Evolutionary conservation across 2,113 vertebrate species (phyloP), one percentile per base, ranked within the genome.

Genomic region (Cervus canadensis): DNA sequence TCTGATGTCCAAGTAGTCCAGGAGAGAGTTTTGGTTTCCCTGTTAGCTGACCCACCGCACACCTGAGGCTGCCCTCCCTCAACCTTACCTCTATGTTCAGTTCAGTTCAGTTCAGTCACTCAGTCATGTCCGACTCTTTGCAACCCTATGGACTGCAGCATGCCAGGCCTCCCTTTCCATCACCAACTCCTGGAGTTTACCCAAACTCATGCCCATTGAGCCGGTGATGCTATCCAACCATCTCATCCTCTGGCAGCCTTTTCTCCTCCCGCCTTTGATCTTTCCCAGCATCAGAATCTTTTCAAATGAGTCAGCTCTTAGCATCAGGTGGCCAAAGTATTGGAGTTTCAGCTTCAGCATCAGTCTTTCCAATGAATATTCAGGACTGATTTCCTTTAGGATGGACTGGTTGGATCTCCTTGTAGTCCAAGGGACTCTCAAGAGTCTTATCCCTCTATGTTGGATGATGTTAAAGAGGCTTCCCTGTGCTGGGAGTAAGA

Each of bases 251-350:
- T 71, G 19, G 36, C 67, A 11, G 9, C n/a, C 67, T 2, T 23
- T 71, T 71, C n/a, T 23, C 19, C 5, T 71, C 5, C 10, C 0
- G 0, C 9, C 19, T 40, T 40, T 2, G 12, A 23, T 71, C n/a
- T 40, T 71, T 71, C 2, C 9, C 17, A 71, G 19, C 19, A 40
- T 71, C n/a, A 40, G 17, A 10, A 19, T 71, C 67, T 71, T 12
- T 71, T 71, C n/a, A 21, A 71, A 23, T 6, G 67, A 71, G n/a
- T 71, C n/a, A 67, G 33, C 8, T 36, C 64, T 67, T 67, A 2
- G 0, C 64, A 67, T 67, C 64, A 67, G 33, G n/a, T 71, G 17
- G n/a, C n/a, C n/a, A 71, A 36, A 71, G 64, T 36, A 71, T 23
- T 71, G n/a, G n/a, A 36, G 64, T 1, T 71, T 71, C n/a, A 71